Evolutionary conservation across 1,140 invertebrate species (phyloP).

Genomic region (Musca domestica): DNA sequence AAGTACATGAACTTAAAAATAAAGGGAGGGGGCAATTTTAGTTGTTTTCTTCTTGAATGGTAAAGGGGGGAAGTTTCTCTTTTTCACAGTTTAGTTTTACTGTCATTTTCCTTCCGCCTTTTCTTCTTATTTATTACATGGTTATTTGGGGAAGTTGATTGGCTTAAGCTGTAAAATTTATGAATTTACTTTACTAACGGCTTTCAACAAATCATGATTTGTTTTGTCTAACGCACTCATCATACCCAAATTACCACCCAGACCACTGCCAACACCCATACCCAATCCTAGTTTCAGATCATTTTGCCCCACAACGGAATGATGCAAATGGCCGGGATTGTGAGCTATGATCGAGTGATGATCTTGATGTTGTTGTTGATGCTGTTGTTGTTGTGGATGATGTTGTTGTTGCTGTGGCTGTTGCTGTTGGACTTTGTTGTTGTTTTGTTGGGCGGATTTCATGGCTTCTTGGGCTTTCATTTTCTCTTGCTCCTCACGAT

Average conservation of each 20-base stretch:
- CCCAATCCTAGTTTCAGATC: slow-evolving; percentile 51
- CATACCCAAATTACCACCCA: slow-evolving; percentile 50
- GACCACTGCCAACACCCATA: slow-evolving; percentile 42
- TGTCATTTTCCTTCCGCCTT: slow-evolving; percentile 27
- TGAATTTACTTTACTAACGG: slow-evolving; percentile 62
- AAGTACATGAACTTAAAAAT: too few relatives aligned
- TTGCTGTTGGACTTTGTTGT: slow-evolving; percentile 53
- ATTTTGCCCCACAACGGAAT: slow-evolving; percentile 53
- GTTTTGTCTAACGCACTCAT: slow-evolving; percentile 60
- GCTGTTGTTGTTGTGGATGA: slow-evolving; percentile 60
- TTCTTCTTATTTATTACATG: not conserved
- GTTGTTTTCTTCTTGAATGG: not conserved
- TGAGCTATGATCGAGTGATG: slow-evolving; percentile 58
- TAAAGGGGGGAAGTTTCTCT: not conserved
- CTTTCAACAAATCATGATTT: slow-evolving; percentile 61
- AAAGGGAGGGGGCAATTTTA: not conserved
- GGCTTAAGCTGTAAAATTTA: slow-evolving; percentile 42
- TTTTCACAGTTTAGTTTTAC: not conserved
- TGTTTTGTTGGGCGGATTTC: slow-evolving; percentile 74
- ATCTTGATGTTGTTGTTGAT: slow-evolving; percentile 54
- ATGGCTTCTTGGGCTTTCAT: slow-evolving; percentile 87
- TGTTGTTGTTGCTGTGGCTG: slow-evolving; percentile 63
- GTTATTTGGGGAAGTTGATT: not conserved
- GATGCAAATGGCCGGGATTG: slow-evolving; percentile 52
- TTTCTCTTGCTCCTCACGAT: slow-evolving; percentile 85